These are phyloP conservation scores for Amniataba percoides DNA, from an alignment of 2,797 vertebrate genomes.

Conservation along the genomic window DNA sequence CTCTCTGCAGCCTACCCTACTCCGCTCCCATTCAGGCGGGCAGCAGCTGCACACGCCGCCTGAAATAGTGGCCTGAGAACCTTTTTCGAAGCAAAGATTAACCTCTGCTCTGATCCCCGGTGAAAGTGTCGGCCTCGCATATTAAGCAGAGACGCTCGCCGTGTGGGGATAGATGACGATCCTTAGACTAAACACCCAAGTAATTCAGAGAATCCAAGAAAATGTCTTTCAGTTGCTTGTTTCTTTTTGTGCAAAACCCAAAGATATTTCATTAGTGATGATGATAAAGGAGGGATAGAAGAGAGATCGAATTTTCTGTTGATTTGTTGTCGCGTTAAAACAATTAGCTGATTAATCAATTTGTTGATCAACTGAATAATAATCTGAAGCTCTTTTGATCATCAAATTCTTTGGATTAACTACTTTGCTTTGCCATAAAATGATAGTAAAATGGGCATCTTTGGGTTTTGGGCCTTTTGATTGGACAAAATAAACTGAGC, in stretches of 20 bases:
- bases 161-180: not conserved
- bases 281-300: too few species aligned
- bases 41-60: slow-evolving; percentile 33
- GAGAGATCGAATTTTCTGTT: not conserved
- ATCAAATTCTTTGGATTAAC: not conserved
- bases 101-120: slow-evolving; percentile 24
- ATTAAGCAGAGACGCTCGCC: slow-evolving; percentile 6
- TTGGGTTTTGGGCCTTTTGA: not conserved
- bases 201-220: too few species aligned
- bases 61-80: slow-evolving; percentile 52
- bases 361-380: not conserved
- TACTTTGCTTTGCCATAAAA: too few species aligned
- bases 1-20: slow-evolving; percentile 59
- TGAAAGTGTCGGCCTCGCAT: slow-evolving; percentile 3
- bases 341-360: too few species aligned
- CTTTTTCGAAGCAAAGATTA: slow-evolving; percentile 50
- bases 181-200: not conserved
- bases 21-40: slow-evolving; percentile 48
- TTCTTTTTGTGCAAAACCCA: not conserved
- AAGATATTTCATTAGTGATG: not conserved
- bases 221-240: not conserved
- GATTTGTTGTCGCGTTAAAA: not conserved
- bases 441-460: not conserved
- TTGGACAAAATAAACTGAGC: not conserved
- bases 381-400: not conserved